These are phyloP conservation scores for Taurulus bubalis DNA, from an alignment of 2,113 vertebrate genomes.

Conservation along the genomic window DNA sequence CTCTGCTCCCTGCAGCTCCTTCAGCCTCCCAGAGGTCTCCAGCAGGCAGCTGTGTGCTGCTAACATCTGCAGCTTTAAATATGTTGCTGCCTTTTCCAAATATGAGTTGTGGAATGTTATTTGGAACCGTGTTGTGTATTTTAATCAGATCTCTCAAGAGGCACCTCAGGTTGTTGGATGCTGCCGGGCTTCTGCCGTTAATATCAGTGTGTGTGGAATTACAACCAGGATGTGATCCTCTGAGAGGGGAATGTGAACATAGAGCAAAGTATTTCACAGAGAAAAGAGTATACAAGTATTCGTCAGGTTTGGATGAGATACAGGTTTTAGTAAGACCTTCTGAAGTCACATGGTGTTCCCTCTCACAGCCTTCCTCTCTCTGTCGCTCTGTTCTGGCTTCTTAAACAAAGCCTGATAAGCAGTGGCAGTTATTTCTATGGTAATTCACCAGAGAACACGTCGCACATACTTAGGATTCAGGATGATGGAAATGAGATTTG, in stretches of 20 bases:
- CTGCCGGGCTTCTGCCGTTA: background rate
- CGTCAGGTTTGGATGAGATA: background rate
- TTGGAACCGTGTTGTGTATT: background rate
- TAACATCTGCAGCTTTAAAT: background rate
- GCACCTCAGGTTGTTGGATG: background rate
- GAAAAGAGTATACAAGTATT: background rate
- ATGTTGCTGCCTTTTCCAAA: background rate
- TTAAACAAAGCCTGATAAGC: conserved; percentile 39
- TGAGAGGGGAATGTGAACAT: background rate
- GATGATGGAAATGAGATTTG: conserved; percentile 10
- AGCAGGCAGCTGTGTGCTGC: background rate
- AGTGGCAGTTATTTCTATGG: conserved; percentile 43
- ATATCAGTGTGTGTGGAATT: background rate
- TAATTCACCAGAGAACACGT: conserved; percentile 37
- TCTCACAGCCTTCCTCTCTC: background rate
- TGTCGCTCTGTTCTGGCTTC: conserved; percentile 7
- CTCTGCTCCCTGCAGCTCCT: background rate
- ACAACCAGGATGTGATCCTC: background rate
- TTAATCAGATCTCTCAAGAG: background rate
- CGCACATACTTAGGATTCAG: conserved; percentile 19
- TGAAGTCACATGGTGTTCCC: background rate
- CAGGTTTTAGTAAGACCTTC: background rate
- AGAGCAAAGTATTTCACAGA: background rate
- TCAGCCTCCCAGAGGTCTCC: background rate
- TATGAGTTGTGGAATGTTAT: background rate